Percentiles rank a stretch among this genome's conserved stretches.
These are phyloP conservation scores for Brachionus plicatilis DNA, from an alignment of 1,140 invertebrate genomes.

Conservation along the genomic window DNA sequence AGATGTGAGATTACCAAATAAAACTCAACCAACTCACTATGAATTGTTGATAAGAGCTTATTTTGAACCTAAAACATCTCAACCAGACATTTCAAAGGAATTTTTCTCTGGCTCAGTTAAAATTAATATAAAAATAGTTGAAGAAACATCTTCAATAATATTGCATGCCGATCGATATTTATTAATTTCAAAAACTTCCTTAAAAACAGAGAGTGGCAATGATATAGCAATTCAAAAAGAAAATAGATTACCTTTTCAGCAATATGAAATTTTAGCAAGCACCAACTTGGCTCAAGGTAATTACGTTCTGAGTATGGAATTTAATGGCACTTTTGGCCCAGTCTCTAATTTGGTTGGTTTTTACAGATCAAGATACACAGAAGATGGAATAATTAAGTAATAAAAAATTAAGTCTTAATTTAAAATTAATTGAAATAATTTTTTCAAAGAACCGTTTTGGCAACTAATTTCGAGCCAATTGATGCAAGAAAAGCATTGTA, in stretches of 20 bases:
- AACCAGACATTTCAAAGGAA: background rate
- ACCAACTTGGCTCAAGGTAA: background rate
- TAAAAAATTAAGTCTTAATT: too few species aligned
- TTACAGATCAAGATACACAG: slow-evolving; percentile 6
- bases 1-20: slow-evolving; percentile 11
- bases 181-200: background rate
- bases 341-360: slow-evolving; percentile 3
- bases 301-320: slow-evolving; percentile 3
- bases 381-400: slow-evolving; percentile 32
- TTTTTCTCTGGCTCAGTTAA: background rate
- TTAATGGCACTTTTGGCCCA: slow-evolving; percentile 6
- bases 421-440: background rate
- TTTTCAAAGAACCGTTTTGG: slow-evolving; percentile 27
- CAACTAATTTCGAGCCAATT: slow-evolving; percentile 13
- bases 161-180: background rate
- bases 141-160: background rate
- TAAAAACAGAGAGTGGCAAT: background rate
- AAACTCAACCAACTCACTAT: background rate
- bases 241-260: slow-evolving; percentile 1
- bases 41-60: slow-evolving; percentile 2
- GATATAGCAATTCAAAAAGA: background rate
- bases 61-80: slow-evolving; percentile 2
- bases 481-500: slow-evolving; percentile 32
- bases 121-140: background rate
- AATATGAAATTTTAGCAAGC: background rate